A percentile compares a stretch with the other conserved stretches of the same genome.
phyloP scores from a whole-genome alignment of 1,140 invertebrate species.

The Caenorhabditis tropicalis region DNA sequence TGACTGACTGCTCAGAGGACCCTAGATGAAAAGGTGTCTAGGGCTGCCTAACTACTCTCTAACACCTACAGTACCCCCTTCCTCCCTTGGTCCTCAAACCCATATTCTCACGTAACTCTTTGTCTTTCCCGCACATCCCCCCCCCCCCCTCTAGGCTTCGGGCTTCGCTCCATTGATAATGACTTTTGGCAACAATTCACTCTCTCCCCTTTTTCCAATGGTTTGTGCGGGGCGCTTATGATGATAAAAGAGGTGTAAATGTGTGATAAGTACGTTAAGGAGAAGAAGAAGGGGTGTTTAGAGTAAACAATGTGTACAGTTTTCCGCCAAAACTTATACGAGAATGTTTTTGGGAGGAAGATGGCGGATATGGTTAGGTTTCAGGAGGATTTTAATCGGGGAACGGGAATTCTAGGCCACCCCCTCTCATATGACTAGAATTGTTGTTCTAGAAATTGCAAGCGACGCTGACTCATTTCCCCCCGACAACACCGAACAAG shows the following conservation, averaged over 20 bases:
- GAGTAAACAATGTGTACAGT: constrained; percentile 36
- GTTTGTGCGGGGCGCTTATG: neutral
- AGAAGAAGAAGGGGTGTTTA: neutral
- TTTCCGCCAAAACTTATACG: neutral
- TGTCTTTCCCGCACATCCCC: neutral
- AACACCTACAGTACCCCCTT: too few species aligned
- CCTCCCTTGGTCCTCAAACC: too few species aligned
- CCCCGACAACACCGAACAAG: too few species aligned
- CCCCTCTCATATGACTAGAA: too few species aligned
- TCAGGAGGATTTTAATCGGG: too few species aligned
- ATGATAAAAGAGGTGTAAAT: constrained; percentile 36
- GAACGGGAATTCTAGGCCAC: too few species aligned
- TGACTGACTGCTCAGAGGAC: too few species aligned
- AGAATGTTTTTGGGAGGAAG: neutral
- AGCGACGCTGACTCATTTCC: too few species aligned
- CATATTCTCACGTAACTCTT: too few species aligned
- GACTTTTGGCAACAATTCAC: neutral
- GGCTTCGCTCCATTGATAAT: constrained; percentile 17
- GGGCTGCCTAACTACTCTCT: too few species aligned
- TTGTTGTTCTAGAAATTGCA: too few species aligned
- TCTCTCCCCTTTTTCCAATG: neutral
- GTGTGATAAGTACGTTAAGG: constrained; percentile 34
- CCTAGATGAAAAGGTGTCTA: too few species aligned
- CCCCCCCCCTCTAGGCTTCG: neutral
- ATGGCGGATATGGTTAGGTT: neutral